Evolutionary conservation across 1,140 invertebrate species (phyloP), one percentile per base, ranked within the genome.

Genomic region (Hylaeus anthracinus): DNA sequence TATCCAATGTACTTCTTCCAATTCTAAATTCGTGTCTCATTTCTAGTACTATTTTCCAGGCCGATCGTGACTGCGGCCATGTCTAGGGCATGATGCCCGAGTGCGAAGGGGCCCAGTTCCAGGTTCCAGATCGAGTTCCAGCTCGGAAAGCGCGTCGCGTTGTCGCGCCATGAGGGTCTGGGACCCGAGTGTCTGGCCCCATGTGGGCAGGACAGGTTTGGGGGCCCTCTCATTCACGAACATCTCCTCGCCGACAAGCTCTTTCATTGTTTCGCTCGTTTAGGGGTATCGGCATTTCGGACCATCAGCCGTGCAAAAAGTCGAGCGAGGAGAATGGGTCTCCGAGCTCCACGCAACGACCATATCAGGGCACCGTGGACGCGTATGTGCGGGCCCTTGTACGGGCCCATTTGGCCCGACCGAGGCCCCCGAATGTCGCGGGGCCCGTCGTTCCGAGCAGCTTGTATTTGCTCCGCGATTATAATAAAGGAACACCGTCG

Each of bases 241-340:
- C 87, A 71, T 87, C 80, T 81, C 74, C 66, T 87, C 76, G 72
- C 76, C 84, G 77, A 71, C 55, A 73, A 66, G 45, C 81, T 90
- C 88, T 90, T 90, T 90, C 90, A 91, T 92, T 91, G 90, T 91
- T 91, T 90, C 85, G 84, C 79, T 89, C 85, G 85, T 89, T 90
- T 88, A 80, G 80, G 76, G 77, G 86, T 88, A 90, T 90, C 85
- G 85, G 81, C 79, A 87, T 89, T 89, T 89, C 73, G 84, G 78
- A 48, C 72, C 82, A 81, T 82, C 81, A 86, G 72, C 69, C 72
- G 64, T 53, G 73, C 72, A 86, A 90, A 92, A 90, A 91, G 85
- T 90, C 88, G 86, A 88, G 85, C 84, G 86, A 86, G 75, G 76
- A 85, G 86, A 90, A 89, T 87, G 80, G 83, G 67, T 66, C 78